Percentiles rank a stretch among this genome's conserved stretches.
phyloP scores from a whole-genome alignment of 2,113 vertebrate species.

The Dromaius novaehollandiae region DNA sequence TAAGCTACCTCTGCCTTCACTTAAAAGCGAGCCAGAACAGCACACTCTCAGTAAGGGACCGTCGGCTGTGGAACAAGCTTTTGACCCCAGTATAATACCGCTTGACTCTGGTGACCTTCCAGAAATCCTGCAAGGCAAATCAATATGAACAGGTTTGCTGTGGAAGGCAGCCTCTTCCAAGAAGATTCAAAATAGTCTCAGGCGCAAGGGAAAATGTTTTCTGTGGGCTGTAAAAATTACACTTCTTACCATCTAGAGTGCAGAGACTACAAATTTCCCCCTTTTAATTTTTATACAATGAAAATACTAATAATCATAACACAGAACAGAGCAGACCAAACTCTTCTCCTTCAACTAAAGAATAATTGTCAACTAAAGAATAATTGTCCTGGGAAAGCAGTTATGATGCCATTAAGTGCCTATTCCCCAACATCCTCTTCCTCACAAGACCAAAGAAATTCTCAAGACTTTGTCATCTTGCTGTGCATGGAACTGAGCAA shows the following conservation, averaged over 20 bases:
- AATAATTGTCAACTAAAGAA: background rate
- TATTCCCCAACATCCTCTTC: background rate
- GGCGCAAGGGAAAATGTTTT: background rate
- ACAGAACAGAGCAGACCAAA: background rate
- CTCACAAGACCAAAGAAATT: background rate
- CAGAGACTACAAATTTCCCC: background rate
- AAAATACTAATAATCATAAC: background rate
- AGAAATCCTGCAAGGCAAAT: background rate
- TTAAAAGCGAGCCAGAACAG: too few species aligned
- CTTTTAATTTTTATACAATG: background rate
- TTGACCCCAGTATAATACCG: background rate
- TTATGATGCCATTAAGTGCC: background rate
- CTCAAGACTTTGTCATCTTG: background rate
- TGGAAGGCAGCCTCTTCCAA: background rate
- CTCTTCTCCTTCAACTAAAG: background rate
- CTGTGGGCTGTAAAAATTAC: background rate
- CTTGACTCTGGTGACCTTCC: background rate
- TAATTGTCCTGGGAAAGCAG: constrained; percentile 22
- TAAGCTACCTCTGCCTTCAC: background rate
- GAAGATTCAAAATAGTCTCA: background rate
- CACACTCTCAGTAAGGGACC: background rate
- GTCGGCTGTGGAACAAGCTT: background rate
- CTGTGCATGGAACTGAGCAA: background rate
- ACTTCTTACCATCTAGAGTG: background rate
- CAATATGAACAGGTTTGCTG: background rate